These are phyloP conservation scores for Temnothorax nylanderi DNA, from an alignment of 1,140 invertebrate genomes.

Conservation along the genomic window DNA sequence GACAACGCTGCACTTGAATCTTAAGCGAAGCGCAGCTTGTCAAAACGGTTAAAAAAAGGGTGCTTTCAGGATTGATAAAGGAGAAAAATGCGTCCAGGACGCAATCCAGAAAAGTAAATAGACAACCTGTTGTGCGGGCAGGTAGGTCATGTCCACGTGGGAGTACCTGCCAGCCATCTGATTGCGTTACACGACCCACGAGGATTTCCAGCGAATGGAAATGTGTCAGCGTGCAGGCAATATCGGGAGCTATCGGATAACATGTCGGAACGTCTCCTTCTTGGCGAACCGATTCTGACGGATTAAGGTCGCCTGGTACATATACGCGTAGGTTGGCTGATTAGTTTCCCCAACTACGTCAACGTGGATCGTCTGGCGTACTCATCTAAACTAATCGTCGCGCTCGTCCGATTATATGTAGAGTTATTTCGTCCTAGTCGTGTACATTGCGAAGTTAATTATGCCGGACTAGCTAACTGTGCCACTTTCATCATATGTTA, in stretches of 20 bases:
- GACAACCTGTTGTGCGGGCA: constrained; percentile 50
- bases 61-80: neutral
- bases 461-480: neutral
- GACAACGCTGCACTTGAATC: neutral
- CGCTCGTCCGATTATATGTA: constrained; percentile 30
- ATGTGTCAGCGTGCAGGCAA: constrained; percentile 52
- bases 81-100: neutral
- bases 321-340: constrained; percentile 43
- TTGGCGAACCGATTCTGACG: constrained; percentile 51
- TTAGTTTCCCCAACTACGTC: constrained; percentile 60
- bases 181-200: constrained; percentile 67
- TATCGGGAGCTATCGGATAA: constrained; percentile 65
- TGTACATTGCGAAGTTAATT: constrained; percentile 19
- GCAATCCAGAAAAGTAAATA: constrained; percentile 19
- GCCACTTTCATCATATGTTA: neutral
- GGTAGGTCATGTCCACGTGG: constrained; percentile 61
- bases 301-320: constrained; percentile 58
- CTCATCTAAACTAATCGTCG: constrained; percentile 54
- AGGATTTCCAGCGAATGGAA: constrained; percentile 61
- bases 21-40: neutral
- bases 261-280: constrained; percentile 48
- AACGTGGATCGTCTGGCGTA: constrained; percentile 36
- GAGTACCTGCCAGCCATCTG: constrained; percentile 62
- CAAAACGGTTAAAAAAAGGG: neutral
- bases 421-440: constrained; percentile 12